Evolutionary conservation across 1,140 invertebrate species (phyloP).

Genomic region (Rhagoletis pomonella): DNA sequence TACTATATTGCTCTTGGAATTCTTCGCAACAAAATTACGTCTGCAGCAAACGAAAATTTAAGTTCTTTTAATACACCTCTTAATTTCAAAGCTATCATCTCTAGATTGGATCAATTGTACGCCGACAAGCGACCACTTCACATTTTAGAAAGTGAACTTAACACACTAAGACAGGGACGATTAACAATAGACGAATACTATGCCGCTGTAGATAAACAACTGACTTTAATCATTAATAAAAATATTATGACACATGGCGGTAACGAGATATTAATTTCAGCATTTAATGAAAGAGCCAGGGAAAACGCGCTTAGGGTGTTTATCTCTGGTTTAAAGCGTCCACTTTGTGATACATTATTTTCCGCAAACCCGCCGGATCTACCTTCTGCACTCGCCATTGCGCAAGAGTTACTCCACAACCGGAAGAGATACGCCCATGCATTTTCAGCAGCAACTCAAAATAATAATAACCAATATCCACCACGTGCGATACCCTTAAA

Average conservation of each 20-base stretch:
- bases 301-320: conserved; percentile 28
- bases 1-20: not conserved
- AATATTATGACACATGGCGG: conserved; percentile 2
- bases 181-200: conserved; percentile 10
- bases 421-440: not conserved
- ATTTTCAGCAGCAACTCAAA: not conserved
- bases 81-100: not conserved
- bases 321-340: not conserved
- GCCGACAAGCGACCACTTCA: not conserved
- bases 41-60: not conserved
- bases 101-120: not conserved
- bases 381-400: conserved; percentile 3
- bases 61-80: not conserved
- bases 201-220: not conserved
- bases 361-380: not conserved
- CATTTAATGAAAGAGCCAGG: conserved; percentile 5
- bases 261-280: not conserved
- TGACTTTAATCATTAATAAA: not conserved
- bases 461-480: not conserved
- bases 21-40: not conserved
- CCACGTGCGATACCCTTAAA: too few relatives aligned
- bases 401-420: conserved; percentile 12
- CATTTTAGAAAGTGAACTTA: conserved; percentile 6
- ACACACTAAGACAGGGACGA: not conserved
- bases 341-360: not conserved